These are phyloP conservation scores for Balaeniceps rex DNA, from an alignment of 2,113 vertebrate genomes.

Conservation along the genomic window DNA sequence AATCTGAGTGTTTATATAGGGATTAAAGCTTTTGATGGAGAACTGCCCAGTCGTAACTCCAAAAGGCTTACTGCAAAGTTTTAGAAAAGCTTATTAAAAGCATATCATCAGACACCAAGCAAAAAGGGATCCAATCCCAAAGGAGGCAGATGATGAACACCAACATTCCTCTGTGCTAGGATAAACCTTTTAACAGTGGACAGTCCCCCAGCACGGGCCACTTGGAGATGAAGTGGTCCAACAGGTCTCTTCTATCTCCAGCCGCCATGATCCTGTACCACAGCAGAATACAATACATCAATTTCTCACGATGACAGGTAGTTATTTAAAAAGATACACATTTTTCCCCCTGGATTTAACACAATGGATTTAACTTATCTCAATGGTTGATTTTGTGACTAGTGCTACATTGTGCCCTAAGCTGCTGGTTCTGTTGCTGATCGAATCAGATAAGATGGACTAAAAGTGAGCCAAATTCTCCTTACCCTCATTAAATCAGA, in stretches of 20 bases:
- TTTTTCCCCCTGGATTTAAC: background rate
- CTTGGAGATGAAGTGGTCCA: background rate
- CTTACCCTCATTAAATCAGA: background rate
- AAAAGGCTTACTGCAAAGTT: background rate
- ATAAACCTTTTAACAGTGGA: background rate
- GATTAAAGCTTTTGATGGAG: background rate
- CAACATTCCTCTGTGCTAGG: background rate
- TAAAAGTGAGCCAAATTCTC: background rate
- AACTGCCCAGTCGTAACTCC: fast-evolving
- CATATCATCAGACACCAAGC: too few species aligned
- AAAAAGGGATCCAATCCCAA: background rate
- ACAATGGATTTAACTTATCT: background rate
- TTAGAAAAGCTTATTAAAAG: background rate
- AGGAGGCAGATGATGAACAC: background rate
- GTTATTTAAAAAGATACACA: background rate
- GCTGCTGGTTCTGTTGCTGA: background rate
- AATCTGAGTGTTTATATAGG: fast-evolving
- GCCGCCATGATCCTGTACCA: background rate
- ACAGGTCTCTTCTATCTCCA: background rate
- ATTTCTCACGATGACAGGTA: background rate
- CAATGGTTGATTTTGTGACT: background rate
- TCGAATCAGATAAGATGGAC: background rate
- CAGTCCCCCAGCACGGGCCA: background rate
- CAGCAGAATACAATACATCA: background rate
- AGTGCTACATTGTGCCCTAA: background rate